Base-by-base conservation (phyloP, 2,113 vertebrate genomes). In the Prochilodus magdalenae region DNA sequence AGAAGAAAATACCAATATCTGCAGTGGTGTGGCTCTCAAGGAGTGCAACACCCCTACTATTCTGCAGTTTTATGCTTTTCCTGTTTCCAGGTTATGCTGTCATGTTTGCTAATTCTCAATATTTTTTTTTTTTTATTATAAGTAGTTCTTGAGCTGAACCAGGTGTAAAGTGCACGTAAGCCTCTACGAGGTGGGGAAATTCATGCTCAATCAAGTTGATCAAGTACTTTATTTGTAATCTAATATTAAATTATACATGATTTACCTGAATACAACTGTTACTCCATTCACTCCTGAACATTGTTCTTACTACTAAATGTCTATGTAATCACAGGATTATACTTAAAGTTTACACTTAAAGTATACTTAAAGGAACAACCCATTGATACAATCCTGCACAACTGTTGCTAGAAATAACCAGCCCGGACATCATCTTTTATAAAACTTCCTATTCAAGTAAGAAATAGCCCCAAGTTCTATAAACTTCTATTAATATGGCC, bases 151-250 rank as follows among this genome's bases (percentile, higher is more conserved):
- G 40, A 8, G 40, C 24, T 60, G 10, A 24, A 3, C 26, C 57
- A 60, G 57, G 57, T 5, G 0, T 60, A n/a, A 0, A 15, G 0
- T 16, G 53, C 53, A 57, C 6, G 22, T 26, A 5, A 60, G 10
- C n/a, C n/a, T 60, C 57, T 60, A 60, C n/a, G 57, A 60, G 29
- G 5, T 5, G 3, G 36, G 20, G 53, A 57, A 57, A 0, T 55
- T 16, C 60, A 26, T 36, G 14, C 30, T 59, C 10, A 79, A 8
- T 0, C 12, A 6, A 16, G 24, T 29, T 27, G 7, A 30, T 24
- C 47, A 78, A 33, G 14, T 26, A 59, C 40, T 59, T 26, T 33
- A 66, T 29, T 70, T 55, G 29, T 79, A 67, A 57, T 70, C 22
- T 24, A 12, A 24, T 44, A 44, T 24, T 33, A 67, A 69, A 29